phyloP scores from a whole-genome alignment of 2,797 vertebrate genomes.

The Pseudochaenichthys georgianus region DNA sequence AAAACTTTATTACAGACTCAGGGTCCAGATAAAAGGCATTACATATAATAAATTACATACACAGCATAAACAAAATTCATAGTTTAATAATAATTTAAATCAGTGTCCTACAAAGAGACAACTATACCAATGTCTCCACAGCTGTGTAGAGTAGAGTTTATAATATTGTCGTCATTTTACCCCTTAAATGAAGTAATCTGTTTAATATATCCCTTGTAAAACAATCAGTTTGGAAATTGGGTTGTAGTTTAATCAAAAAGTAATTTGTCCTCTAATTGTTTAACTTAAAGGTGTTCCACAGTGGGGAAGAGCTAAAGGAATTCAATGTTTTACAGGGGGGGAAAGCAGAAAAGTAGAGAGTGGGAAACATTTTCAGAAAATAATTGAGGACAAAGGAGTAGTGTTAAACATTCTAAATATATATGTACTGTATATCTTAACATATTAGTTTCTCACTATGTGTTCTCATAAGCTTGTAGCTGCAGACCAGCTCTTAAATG shows the following conservation, averaged over 20 bases:
- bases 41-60: no score
- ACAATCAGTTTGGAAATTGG: neutral
- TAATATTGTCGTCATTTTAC: slow-evolving; percentile 4
- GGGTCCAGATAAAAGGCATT: no score
- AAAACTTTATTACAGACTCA: no score
- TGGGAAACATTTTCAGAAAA: neutral
- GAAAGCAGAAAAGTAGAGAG: neutral
- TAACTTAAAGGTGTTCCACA: neutral
- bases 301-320: no score
- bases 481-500: neutral
- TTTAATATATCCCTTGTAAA: neutral
- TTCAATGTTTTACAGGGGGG: neutral
- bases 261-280: neutral
- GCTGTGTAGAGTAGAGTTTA: neutral
- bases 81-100: no score
- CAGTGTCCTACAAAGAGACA: no score
- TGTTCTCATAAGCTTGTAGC: neutral
- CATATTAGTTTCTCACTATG: neutral
- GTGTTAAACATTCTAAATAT: neutral
- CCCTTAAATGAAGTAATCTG: slow-evolving; percentile 1
- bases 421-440: no score
- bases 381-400: neutral
- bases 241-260: neutral
- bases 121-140: no score
- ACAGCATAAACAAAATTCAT: no score